Evolutionary conservation across 1,140 invertebrate species (phyloP), one percentile per base, ranked within the genome.

Genomic region (Penaeus japonicus): DNA sequence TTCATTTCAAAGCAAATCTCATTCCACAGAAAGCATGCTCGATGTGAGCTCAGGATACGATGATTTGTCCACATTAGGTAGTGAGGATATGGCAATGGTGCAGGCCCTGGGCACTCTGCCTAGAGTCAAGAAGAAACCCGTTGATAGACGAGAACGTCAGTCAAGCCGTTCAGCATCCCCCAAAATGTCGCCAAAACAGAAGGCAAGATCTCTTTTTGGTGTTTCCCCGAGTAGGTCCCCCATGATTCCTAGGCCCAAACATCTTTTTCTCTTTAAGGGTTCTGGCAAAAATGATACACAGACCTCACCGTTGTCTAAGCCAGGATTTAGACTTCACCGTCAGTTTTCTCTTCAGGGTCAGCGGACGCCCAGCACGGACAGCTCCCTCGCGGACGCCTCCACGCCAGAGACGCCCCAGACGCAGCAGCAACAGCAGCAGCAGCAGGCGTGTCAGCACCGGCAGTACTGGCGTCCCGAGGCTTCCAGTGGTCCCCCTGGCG

Each of bases 1-100:
- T 62, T 89, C 90, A 22, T 89, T 89, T 55, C 82, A 89, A 70
- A 89, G 83, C 70, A 90, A 90, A 77, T 90, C 90, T 55, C 90
- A 90, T 85, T 90, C 90, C 15, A 89, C 89, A 55, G 90, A 90
- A 59, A 90, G 90, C 77, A 90, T 90, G 90, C 81, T 90, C n/a
- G 90, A 90, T 55, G 89, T 90, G 62, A 85, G n/a, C 32, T 80
- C 87, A 12, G 85, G 82, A 35, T 87, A 87, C 79, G 90, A 88
- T 75, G 85, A 88, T 53, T 62, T 89, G 7, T 88, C 85, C 55
- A 82, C 86, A 35, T 65, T 90, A 82, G 90, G 85, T 47, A 90
- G 90, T 39, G 86, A 79, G 27, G 90, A 90, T 32, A 75, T 90
- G 73, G 89, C 90, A 3, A 80, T 87, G 7, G 90, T 90, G 39